phyloP scores from a whole-genome alignment of 2,113 vertebrate genomes.

The Aspidoscelis tigris region DNA sequence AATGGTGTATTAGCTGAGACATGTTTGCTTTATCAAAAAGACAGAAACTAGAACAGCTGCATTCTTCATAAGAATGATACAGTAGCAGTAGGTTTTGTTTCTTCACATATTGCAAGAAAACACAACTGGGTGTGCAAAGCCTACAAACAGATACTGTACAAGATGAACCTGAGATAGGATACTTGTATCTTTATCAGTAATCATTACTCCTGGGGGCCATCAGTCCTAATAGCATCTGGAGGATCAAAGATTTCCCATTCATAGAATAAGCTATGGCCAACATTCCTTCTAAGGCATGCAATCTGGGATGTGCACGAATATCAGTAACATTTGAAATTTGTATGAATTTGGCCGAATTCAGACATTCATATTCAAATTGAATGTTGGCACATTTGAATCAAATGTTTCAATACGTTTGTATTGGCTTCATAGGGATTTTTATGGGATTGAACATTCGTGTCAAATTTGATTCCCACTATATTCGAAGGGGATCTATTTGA shows the following conservation, averaged over 20 bases:
- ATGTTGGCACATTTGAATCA: too few relatives aligned
- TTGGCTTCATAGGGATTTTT: too few relatives aligned
- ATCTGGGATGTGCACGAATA: too few relatives aligned
- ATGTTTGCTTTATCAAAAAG: neutral
- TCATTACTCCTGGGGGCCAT: neutral
- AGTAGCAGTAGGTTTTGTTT: neutral
- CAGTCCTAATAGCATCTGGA: neutral
- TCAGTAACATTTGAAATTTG: too few relatives aligned
- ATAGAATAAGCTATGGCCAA: neutral
- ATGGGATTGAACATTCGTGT: too few relatives aligned
- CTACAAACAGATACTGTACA: neutral
- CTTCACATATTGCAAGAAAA: neutral
- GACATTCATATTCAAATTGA: too few relatives aligned
- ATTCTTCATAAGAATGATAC: neutral
- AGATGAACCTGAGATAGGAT: neutral
- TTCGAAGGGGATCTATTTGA: too few relatives aligned
- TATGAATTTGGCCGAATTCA: too few relatives aligned
- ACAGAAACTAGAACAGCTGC: conserved; percentile 1
- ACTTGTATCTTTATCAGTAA: neutral
- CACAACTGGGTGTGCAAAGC: neutral
- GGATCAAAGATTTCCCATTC: neutral
- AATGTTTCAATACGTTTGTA: too few relatives aligned
- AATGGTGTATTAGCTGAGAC: neutral
- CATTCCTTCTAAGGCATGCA: too few relatives aligned
- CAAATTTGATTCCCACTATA: too few relatives aligned